Evolutionary conservation across 2,113 vertebrate species (phyloP), one percentile per base, ranked within the genome.

Genomic region (Dendropsophus ebraccatus): DNA sequence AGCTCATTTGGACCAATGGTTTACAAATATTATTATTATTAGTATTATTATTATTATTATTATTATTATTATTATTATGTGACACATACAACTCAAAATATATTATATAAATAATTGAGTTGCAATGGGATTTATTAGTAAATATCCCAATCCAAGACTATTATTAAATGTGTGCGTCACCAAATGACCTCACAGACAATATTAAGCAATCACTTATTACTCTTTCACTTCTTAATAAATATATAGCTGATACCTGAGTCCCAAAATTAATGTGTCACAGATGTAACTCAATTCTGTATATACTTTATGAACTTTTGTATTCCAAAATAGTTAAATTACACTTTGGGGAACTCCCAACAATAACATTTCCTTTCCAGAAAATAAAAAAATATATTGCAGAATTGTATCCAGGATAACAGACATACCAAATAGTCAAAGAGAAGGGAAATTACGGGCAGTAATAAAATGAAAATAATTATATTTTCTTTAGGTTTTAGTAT

Each of bases 261-360:
- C 80, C 80, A 82, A 82, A 47, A 21, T 49, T 30, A 50, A 49
- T 82, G 17, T 82, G 80, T 82, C 41, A 82, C 60, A 69, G 80
- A 47, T 82, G 80, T 67, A 82, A 67, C n/a, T 65, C n/a, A 32
- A 77, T 77, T 77, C 74, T 28, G 13, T 69, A 67, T 69, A 28
- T 28, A 50, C 25, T 65, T 67, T 49, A 67, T 65, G 60, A 82
- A 32, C 41, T 30, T 82, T 82, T 82, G 32, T 50, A 47, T 82
- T 65, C 37, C 23, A 45, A 52, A 82, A 69, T 10, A 69, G 41
- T 69, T 32, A 49, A 82, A 82, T 52, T 82, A 32, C 49, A 47
- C 80, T 21, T 82, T 62, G 25, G 80, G 80, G 80, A 82, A 49
- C 25, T 69, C 37, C 80, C 60, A 82, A 82, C 60, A 82, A 30